Base-by-base conservation (phyloP, 2,888 invertebrate species). In the Alsophila aescularia region DNA sequence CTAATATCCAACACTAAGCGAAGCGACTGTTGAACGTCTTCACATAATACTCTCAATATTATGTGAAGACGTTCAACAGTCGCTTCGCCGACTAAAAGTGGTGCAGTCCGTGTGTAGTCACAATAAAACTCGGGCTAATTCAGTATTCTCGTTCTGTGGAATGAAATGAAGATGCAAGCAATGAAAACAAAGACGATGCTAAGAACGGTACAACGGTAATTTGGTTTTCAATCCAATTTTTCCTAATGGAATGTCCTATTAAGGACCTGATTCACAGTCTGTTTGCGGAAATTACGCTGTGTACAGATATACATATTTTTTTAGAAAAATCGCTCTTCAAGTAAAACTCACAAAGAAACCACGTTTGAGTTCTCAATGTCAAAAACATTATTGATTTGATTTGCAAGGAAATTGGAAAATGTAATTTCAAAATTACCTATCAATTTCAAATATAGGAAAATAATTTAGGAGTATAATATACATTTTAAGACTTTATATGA, bases 91-190 rank as follows among this genome's bases (percentile, higher is more conserved):
- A 35, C 9, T 2, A 35, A 35, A 35, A 39, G 12, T 13, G 8
- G 39, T 7, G 39, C 18, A 39, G 18, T 5, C 18, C 18, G 18
- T 21, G 12, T 47, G 40, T 47, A 47, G 18, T 40, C 14, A 15
- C 12, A 8, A 39, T 21, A 24, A 40, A 56, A 49, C 14, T 16
- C 39, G 12, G 39, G 40, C 39, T 52, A 44, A 58, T 58, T 62
- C 41, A 52, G 24, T 53, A 60, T 35, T 55, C 50, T 50, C 57
- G 41, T 49, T 47, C 43, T 34, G 48, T 2, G 43, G 15, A 50
- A 52, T 51, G 52, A 53, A 62, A 63, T 60, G 34, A 57, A 60
- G 58, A 55, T 60, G 60, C 60, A 63, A 52, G 58, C 55, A 56
- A 52, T 53, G 51, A 53, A 47, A 50, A 51, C 48, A 44, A 36